Conservation (phyloP, 2,113 vertebrate species). For the Rhegmatorhina hoffmannsi region DNA sequence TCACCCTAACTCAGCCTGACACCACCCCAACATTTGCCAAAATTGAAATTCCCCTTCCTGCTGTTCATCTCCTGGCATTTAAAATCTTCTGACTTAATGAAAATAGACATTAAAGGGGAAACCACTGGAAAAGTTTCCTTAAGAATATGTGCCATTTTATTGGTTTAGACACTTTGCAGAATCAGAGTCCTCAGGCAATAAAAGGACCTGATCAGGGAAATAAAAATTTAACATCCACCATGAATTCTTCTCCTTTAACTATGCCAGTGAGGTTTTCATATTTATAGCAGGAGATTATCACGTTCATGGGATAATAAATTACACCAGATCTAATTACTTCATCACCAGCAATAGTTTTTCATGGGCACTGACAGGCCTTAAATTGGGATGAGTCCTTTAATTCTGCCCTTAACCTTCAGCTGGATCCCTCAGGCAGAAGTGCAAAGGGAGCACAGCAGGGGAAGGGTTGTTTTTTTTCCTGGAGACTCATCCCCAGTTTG, state of each 20-base stretch:
- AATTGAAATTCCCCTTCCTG: neutral
- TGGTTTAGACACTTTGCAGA: constrained; percentile 45
- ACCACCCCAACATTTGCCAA: neutral
- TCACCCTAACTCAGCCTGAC: neutral
- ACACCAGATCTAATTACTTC: constrained; percentile 66
- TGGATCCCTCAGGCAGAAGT: neutral
- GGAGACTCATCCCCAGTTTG: neutral
- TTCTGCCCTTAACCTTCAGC: constrained; percentile 64
- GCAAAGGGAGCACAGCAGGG: neutral
- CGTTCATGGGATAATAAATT: constrained; percentile 64
- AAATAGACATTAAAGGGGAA: constrained; percentile 35
- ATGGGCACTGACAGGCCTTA: constrained; percentile 61
- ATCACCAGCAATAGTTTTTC: constrained; percentile 66
- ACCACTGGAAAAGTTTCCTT: constrained; percentile 29
- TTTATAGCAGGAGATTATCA: constrained; percentile 72
- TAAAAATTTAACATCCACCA: constrained; percentile 56
- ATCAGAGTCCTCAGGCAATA: constrained; percentile 48
- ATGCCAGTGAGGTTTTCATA: constrained; percentile 39
- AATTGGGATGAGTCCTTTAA: constrained; percentile 61
- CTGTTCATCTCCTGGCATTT: neutral
- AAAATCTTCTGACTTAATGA: neutral
- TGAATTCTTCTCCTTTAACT: constrained; percentile 62
- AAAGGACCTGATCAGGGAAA: constrained; percentile 55
- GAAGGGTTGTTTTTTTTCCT: neutral
- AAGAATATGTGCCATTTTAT: constrained; percentile 60